Base-by-base conservation (phyloP, 2,888 invertebrate species). In the Eupithecia exiguata region DNA sequence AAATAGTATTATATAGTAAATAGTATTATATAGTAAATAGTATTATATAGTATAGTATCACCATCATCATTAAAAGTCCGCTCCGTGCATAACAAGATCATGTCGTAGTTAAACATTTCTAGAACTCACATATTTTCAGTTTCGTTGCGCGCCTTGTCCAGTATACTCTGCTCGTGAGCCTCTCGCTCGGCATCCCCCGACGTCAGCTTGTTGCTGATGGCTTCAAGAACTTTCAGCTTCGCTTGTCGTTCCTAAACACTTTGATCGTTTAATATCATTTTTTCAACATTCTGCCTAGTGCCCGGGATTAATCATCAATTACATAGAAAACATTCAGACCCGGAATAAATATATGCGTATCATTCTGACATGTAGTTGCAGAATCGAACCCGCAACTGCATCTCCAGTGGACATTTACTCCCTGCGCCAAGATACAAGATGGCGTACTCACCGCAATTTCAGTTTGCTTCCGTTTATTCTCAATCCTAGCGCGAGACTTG, bases 141-240 rank as follows among this genome's bases (percentile, higher is more conserved):
- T 85, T 96, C 95, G 18, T 86, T 88, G 38, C 94, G 81, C 18
- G 95, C 95, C 46, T 95, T 95, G 21, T 93, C 87, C 0, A 95
- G 81, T 0, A 91, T 91, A n/a, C 88, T 92, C 25, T 92, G 90
- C 53, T 96, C 96, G 66, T 87, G 85, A 0, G 84, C 88, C 1
- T 90, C 90, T 1, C 93, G 91, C 36, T 86, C 89, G 18, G 91
- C 90, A 40, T 92, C 91, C 0, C 94, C 91, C 0, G 90, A 89
- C 68, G 90, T 89, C 75, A 95, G 81, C 74, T 89, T 87, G 67
- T 87, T 80, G 70, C 95, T 94, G 77, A 95, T 95, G n/a, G 84
- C 81, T 35, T 95, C 95, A 66, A 94, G 85, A 0, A 93, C 85
- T 10, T 89, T 86, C 12, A 89, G 82, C 65, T 93, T 93, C 66